A percentile compares a stretch with the other conserved stretches of the same genome.
These are phyloP conservation scores for Cosmorhoe ocellata DNA, from an alignment of 2,888 invertebrate species.

Conservation along the genomic window DNA sequence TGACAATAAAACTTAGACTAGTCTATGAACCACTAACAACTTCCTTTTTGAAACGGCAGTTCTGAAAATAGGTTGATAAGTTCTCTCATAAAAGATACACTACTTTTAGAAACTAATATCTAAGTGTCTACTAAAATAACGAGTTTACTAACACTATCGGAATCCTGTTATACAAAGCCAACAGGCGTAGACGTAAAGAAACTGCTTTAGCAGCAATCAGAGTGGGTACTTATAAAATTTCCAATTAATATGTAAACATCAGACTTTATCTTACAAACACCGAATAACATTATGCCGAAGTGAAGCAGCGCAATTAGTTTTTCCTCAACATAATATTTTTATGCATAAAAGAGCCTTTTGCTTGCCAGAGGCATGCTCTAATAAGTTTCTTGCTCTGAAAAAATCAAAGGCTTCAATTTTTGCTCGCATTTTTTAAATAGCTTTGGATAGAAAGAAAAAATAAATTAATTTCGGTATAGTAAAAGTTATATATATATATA, in stretches of 20 bases:
- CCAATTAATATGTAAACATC: slow-evolving; percentile 31
- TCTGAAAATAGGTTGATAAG: slow-evolving; percentile 6
- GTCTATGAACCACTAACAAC: slow-evolving; percentile 1
- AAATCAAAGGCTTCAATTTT: slow-evolving; percentile 34
- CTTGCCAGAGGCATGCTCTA: slow-evolving; percentile 25
- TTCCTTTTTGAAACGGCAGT: slow-evolving; percentile 7
- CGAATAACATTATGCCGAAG: slow-evolving; percentile 22
- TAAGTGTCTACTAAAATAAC: no score
- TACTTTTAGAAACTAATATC: slow-evolving; percentile 1
- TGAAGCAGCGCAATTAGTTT: slow-evolving; percentile 31
- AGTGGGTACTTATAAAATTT: slow-evolving; percentile 9
- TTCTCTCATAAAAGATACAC: slow-evolving; percentile 5
- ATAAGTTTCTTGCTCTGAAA: slow-evolving; percentile 35
- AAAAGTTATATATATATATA: no score
- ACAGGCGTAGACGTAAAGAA: neutral
- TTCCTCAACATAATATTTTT: slow-evolving; percentile 29
- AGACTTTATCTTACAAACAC: slow-evolving; percentile 19
- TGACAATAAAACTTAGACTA: neutral
- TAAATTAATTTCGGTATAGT: no score
- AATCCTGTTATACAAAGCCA: no score
- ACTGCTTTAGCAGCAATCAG: neutral
- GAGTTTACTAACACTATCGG: no score
- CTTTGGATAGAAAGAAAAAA: slow-evolving; percentile 4
- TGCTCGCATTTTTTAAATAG: slow-evolving; percentile 22
- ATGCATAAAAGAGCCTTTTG: slow-evolving; percentile 28